These are phyloP conservation scores for Argyrosomus japonicus DNA, from an alignment of 2,113 vertebrate genomes.

Conservation along the genomic window DNA sequence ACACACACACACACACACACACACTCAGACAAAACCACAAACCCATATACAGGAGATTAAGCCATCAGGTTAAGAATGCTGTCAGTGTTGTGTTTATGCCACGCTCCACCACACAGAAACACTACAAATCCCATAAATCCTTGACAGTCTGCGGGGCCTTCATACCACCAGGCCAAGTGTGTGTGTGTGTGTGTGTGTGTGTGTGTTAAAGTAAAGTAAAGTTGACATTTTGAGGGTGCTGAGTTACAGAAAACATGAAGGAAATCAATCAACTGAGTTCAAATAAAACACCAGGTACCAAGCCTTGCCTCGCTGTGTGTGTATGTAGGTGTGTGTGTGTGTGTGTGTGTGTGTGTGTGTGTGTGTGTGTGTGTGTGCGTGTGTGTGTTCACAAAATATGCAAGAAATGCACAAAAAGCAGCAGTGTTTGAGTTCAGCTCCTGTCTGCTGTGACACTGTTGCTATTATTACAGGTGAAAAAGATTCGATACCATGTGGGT, in stretches of 20 bases:
- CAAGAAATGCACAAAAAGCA: neutral
- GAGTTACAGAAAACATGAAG: neutral
- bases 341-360: neutral
- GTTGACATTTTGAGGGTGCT: neutral
- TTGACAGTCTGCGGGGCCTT: conserved; percentile 36
- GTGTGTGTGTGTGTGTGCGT: no score
- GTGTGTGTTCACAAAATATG: neutral
- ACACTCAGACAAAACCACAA: conserved; percentile 57
- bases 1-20: conserved; percentile 45
- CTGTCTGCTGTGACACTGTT: conserved; percentile 21
- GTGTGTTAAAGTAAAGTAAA: neutral
- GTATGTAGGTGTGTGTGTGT: neutral
- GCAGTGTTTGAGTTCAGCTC: conserved; percentile 5
- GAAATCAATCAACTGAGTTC: neutral
- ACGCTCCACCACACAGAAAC: conserved; percentile 76
- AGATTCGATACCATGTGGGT: neutral
- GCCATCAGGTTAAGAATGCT: conserved; percentile 70
- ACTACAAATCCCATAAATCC: conserved; percentile 76
- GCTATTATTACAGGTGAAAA: conserved; percentile 22
- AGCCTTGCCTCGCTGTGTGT: neutral
- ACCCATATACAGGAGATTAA: conserved; percentile 58
- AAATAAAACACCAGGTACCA: neutral
- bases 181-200: conserved; percentile 1
- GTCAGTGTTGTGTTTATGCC: conserved; percentile 74
- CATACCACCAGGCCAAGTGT: conserved; percentile 9